Evolutionary conservation across 30 jellyfish, hydroid and myxozoan species (phyloP).

Genomic region (Calvadosia cruxmelitensis): DNA sequence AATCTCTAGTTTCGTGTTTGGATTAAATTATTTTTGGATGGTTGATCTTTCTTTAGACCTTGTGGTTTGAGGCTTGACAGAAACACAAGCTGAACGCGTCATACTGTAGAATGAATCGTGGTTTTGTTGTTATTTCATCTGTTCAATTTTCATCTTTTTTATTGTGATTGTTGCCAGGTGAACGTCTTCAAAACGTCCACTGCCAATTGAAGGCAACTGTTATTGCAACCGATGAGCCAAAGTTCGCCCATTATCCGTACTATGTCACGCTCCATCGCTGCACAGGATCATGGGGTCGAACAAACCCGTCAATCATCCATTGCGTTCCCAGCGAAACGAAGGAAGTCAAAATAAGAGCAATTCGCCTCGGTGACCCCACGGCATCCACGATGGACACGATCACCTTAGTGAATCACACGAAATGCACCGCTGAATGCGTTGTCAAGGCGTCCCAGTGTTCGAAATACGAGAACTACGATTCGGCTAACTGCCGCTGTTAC

Average conservation of each 20-base stretch:
- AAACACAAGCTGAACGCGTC: too few species aligned
- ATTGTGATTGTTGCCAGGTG: not conserved
- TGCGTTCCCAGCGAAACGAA: constrained; percentile 23
- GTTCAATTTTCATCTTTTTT: too few species aligned
- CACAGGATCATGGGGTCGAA: constrained; percentile 43
- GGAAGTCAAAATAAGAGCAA: constrained; percentile 2
- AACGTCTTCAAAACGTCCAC: not conserved
- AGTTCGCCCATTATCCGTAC: constrained; percentile 31
- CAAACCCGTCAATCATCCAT: constrained; percentile 15
- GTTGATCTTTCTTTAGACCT: too few species aligned
- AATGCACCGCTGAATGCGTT: constrained; percentile 30
- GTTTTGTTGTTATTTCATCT: not conserved
- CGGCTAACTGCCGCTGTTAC: constrained; percentile 24
- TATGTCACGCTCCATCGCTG: constrained; percentile 57
- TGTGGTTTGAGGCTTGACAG: too few species aligned
- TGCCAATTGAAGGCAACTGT: constrained; percentile 38
- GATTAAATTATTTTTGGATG: too few species aligned
- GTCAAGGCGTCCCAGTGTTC: constrained; percentile 40
- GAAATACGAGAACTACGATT: constrained; percentile 2
- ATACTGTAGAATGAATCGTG: too few species aligned
- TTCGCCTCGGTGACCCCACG: not conserved
- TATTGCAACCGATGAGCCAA: constrained; percentile 23
- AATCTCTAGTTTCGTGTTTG: too few species aligned
- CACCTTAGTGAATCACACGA: constrained; percentile 21
- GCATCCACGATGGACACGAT: not conserved